Percentiles rank a stretch among this genome's conserved stretches.
Evolutionary conservation across 2,888 invertebrate genomes (phyloP).

Genomic region (Automeris io): DNA sequence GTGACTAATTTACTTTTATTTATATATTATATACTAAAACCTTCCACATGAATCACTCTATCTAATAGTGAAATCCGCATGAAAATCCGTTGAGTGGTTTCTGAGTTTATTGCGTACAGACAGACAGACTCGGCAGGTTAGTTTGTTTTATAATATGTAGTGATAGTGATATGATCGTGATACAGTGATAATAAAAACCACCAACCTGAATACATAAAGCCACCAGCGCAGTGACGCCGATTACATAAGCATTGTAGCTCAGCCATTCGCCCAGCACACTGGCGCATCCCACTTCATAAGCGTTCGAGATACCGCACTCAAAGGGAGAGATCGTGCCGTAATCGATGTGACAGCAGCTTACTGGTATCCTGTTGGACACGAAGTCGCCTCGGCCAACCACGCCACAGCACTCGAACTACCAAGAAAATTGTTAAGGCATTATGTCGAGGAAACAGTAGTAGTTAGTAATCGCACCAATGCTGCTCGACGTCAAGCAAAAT

Average conservation of each 20-base stretch:
- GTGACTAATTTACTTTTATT: no score
- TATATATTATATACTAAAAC: no score
- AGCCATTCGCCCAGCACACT: slow-evolving; percentile 70
- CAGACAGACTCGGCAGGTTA: no score
- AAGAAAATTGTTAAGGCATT: slow-evolving; percentile 8
- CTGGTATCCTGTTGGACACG: slow-evolving; percentile 59
- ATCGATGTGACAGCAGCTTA: slow-evolving; percentile 79
- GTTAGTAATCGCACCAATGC: no score
- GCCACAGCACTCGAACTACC: slow-evolving; percentile 83
- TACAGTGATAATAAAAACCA: slow-evolving; percentile 12
- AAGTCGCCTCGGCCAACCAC: slow-evolving; percentile 74
- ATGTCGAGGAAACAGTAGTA: no score
- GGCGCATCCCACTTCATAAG: slow-evolving; percentile 70
- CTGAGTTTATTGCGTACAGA: no score
- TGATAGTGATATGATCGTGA: background rate
- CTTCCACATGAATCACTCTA: no score
- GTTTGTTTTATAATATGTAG: no score
- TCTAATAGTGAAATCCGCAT: no score
- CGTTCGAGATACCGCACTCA: slow-evolving; percentile 49
- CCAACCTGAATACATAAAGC: slow-evolving; percentile 50
- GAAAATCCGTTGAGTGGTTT: no score
- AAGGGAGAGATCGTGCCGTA: slow-evolving; percentile 61
- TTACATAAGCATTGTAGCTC: slow-evolving; percentile 35
- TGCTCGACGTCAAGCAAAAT: no score
- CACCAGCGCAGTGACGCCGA: slow-evolving; percentile 43